These are phyloP conservation scores for Pomatorhinus ruficollis DNA, from an alignment of 2,113 vertebrate genomes.

Conservation along the genomic window DNA sequence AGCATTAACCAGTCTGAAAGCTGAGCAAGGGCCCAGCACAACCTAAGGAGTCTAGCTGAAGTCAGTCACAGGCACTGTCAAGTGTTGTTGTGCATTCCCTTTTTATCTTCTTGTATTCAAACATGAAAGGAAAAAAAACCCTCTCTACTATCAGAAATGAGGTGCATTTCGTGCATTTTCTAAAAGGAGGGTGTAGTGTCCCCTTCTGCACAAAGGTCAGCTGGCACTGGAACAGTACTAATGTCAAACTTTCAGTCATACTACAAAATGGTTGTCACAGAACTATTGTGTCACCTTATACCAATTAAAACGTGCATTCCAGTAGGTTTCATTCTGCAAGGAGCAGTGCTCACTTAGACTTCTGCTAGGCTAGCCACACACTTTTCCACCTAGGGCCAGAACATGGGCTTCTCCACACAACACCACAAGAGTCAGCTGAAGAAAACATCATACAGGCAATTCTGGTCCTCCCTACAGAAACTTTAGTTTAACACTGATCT, in stretches of 20 bases:
- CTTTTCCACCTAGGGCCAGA: not conserved
- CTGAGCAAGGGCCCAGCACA: not conserved
- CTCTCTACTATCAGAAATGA: not conserved
- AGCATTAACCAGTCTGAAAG: not conserved
- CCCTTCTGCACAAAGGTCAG: not conserved
- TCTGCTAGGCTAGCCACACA: not conserved
- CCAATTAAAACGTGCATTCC: fast-evolving
- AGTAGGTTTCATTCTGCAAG: not conserved
- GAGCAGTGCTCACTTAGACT: not conserved
- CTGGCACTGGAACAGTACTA: not conserved
- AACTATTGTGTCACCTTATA: not conserved
- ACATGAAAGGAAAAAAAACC: not conserved
- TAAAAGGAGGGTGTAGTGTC: not conserved
- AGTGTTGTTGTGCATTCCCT: not conserved
- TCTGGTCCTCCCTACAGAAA: not conserved
- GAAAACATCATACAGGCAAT: not conserved
- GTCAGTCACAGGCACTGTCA: not conserved
- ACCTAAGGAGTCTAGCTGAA: not conserved
- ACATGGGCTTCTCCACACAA: not conserved
- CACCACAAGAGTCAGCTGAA: not conserved
- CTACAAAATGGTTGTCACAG: not conserved
- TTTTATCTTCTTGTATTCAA: not conserved
- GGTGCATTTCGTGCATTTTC: not conserved
- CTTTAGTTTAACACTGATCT: not conserved
- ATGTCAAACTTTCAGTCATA: not conserved